A percentile compares a stretch with the other conserved stretches of the same genome.
phyloP scores from a whole-genome alignment of 92 coral and sea anemone species.

The Palythoa heliodiscus region DNA sequence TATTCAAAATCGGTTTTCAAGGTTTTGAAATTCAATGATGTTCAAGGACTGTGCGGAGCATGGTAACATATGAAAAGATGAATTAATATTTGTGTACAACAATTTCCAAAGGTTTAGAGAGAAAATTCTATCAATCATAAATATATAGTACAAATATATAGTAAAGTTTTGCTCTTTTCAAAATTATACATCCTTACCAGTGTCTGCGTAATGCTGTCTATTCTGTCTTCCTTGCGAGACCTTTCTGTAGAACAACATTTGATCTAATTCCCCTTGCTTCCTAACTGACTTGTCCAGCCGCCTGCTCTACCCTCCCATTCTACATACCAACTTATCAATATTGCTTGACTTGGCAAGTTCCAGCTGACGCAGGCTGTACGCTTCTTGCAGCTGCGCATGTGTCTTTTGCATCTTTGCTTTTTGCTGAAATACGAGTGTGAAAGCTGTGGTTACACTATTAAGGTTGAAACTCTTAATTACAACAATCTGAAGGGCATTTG shows the following conservation, averaged over 20 bases:
- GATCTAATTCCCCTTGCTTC: background rate
- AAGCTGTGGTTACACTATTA: background rate
- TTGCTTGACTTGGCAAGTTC: constrained; percentile 96
- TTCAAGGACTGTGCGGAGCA: too few species aligned
- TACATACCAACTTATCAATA: constrained; percentile 91
- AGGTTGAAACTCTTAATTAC: too few species aligned
- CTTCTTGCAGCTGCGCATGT: constrained; percentile 94
- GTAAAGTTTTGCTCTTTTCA: background rate
- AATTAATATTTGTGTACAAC: too few species aligned
- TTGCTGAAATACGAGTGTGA: constrained; percentile 51
- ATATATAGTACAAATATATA: too few species aligned
- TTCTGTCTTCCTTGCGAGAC: background rate
- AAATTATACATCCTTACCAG: background rate
- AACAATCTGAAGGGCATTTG: too few species aligned
- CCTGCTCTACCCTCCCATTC: background rate
- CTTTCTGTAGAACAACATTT: background rate
- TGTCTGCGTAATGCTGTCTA: background rate
- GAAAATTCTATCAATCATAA: too few species aligned
- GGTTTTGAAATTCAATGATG: too few species aligned
- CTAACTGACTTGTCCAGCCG: background rate
- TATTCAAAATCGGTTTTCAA: too few species aligned
- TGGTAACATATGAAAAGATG: too few species aligned
- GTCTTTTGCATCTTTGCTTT: constrained; percentile 92
- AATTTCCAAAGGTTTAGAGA: too few species aligned
- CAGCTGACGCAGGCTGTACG: constrained; percentile 84